phyloP scores from a whole-genome alignment of 2,113 vertebrate species.

The Pithys albifrons region DNA sequence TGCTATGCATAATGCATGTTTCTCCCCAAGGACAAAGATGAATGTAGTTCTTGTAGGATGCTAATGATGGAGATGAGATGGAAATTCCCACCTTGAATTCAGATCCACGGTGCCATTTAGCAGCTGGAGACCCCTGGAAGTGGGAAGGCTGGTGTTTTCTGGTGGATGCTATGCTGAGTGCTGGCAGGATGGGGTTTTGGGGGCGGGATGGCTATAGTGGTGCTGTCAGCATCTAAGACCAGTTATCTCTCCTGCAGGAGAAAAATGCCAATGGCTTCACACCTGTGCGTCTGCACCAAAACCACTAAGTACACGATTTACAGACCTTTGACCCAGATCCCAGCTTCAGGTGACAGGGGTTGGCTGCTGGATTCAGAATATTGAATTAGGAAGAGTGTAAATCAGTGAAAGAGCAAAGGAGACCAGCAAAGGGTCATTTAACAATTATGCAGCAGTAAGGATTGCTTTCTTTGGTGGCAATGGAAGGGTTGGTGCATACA shows the following conservation, averaged over 20 bases:
- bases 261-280: neutral
- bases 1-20: slow-evolving; percentile 15
- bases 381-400: neutral
- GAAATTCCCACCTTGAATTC: neutral
- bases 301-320: no score
- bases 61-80: neutral
- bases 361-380: neutral
- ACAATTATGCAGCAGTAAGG: neutral
- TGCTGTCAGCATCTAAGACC: neutral
- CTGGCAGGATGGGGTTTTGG: neutral
- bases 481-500: neutral
- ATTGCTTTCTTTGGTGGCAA: neutral
- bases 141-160: neutral
- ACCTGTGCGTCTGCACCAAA: neutral
- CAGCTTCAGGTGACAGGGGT: neutral
- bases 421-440: neutral
- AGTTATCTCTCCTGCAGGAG: neutral
- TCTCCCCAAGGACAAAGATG: neutral
- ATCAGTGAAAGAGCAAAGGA: neutral
- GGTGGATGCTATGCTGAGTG: neutral
- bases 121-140: neutral
- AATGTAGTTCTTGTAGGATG: neutral
- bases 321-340: no score
- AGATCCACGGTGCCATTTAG: neutral
- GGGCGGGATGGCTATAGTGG: neutral